phyloP scores from a whole-genome alignment of 2,888 invertebrate species.

The Euzophera pinguis region DNA sequence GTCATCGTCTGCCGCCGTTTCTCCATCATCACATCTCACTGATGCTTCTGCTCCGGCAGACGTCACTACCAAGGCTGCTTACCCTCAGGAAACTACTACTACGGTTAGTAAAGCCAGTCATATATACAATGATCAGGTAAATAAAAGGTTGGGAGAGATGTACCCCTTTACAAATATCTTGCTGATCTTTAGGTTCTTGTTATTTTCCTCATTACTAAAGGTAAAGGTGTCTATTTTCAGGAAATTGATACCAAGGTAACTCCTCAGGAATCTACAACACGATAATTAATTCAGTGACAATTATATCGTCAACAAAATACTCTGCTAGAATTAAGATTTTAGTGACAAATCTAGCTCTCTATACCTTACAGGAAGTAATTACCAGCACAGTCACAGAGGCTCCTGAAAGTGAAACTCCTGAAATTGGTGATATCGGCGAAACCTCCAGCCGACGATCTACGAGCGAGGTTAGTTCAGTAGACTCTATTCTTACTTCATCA shows the following conservation, averaged over 20 bases:
- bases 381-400: conserved; percentile 67
- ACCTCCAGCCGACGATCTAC: conserved; percentile 70
- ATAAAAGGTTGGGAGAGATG: no score
- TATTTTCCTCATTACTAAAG: no score
- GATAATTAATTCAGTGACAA: no score
- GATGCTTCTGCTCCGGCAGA: conserved; percentile 48
- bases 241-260: no score
- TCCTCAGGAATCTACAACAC: no score
- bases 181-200: no score
- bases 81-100: conserved; percentile 60
- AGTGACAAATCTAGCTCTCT: background rate
- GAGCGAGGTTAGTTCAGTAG: conserved; percentile 51
- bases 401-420: conserved; percentile 62
- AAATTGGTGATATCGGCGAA: conserved; percentile 61
- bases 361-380: conserved; percentile 53
- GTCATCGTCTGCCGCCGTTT: conserved; percentile 42
- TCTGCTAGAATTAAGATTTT: no score
- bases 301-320: no score
- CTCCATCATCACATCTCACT: conserved; percentile 42
- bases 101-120: conserved; percentile 42
- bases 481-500: background rate
- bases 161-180: no score
- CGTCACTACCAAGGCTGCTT: conserved; percentile 50
- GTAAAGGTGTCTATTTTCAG: no score
- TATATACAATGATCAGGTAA: no score